Percentiles rank a stretch among this genome's conserved stretches.
These are phyloP conservation scores for Plectrocnemia conspersa DNA, from an alignment of 1,140 invertebrate genomes.

Conservation along the genomic window DNA sequence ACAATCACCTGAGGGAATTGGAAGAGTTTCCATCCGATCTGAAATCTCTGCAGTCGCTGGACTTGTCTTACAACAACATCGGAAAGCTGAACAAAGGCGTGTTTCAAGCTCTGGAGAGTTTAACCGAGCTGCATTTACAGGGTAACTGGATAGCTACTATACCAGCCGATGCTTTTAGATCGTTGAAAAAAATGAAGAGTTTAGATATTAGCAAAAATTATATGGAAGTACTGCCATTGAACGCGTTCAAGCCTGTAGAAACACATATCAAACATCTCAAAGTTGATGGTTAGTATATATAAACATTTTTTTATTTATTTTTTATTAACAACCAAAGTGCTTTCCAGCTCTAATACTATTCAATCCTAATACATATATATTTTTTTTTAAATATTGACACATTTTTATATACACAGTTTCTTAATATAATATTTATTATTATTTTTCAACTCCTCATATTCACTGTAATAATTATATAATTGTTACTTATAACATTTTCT, in stretches of 20 bases:
- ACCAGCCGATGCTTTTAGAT: constrained; percentile 71
- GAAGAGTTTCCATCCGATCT: constrained; percentile 79
- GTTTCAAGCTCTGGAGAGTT: constrained; percentile 68
- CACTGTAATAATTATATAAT: too few relatives aligned
- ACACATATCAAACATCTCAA: constrained; percentile 71
- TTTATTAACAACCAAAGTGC: too few relatives aligned
- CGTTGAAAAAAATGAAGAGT: constrained; percentile 71
- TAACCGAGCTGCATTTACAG: constrained; percentile 72
- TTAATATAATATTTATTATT: too few relatives aligned
- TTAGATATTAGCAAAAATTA: constrained; percentile 82
- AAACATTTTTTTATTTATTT: constrained; percentile 19
- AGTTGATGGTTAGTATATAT: constrained; percentile 64
- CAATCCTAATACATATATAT: too few relatives aligned
- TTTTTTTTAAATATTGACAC: too few relatives aligned
- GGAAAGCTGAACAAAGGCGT: constrained; percentile 68
- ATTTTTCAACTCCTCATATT: too few relatives aligned
- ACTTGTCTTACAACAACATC: constrained; percentile 80
- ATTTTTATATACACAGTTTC: too few relatives aligned
- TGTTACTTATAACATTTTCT: too few relatives aligned
- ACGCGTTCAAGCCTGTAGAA: constrained; percentile 70
- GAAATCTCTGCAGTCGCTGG: constrained; percentile 69
- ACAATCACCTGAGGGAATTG: constrained; percentile 74
- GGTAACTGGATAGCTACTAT: constrained; percentile 79
- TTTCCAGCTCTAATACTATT: too few relatives aligned
- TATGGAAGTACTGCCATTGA: constrained; percentile 73